A percentile compares a stretch with the other conserved stretches of the same genome.
phyloP scores from a whole-genome alignment of 2,797 vertebrate genomes.

The Oryzias dopingdopingensis region DNA sequence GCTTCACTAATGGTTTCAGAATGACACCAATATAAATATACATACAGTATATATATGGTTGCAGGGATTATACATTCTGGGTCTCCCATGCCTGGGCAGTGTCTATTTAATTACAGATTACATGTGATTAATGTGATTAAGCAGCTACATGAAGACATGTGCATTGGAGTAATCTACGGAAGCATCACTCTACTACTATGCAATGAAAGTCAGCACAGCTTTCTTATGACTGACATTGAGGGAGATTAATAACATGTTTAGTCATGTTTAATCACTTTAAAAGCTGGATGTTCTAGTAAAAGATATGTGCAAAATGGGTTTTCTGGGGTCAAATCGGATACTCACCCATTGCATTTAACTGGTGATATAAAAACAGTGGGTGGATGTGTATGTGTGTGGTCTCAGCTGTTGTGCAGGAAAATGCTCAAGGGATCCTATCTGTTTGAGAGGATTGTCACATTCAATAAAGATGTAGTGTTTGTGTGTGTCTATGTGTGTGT shows the following conservation, averaged over 20 bases:
- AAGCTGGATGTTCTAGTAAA: background rate
- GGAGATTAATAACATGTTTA: conserved; percentile 29
- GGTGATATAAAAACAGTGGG: background rate
- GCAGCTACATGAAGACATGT: conserved; percentile 20
- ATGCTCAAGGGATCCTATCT: conserved; percentile 14
- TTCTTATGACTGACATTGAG: conserved; percentile 34
- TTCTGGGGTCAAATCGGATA: conserved; percentile 22
- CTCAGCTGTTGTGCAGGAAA: conserved; percentile 31
- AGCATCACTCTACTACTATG: conserved; percentile 32
- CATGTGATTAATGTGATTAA: conserved; percentile 62
- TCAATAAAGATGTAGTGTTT: conserved; percentile 33
- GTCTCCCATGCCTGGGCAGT: conserved; percentile 12
- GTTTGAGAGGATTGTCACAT: conserved; percentile 42
- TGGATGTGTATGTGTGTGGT: conserved; percentile 2
- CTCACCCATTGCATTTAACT: background rate
- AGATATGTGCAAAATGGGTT: conserved; percentile 15
- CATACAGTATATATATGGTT: conserved; percentile 27
- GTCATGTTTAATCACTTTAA: conserved; percentile 20
- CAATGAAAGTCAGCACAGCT: conserved; percentile 57
- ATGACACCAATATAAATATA: too few species aligned
- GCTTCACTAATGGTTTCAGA: too few species aligned
- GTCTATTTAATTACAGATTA: conserved; percentile 64
- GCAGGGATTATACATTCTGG: conserved; percentile 38
- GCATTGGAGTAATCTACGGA: conserved; percentile 33
- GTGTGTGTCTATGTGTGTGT: conserved; percentile 13